Evolutionary conservation across 2,113 vertebrate genomes (phyloP), one percentile per base, ranked within the genome.

Genomic region (Miniopterus natalensis): DNA sequence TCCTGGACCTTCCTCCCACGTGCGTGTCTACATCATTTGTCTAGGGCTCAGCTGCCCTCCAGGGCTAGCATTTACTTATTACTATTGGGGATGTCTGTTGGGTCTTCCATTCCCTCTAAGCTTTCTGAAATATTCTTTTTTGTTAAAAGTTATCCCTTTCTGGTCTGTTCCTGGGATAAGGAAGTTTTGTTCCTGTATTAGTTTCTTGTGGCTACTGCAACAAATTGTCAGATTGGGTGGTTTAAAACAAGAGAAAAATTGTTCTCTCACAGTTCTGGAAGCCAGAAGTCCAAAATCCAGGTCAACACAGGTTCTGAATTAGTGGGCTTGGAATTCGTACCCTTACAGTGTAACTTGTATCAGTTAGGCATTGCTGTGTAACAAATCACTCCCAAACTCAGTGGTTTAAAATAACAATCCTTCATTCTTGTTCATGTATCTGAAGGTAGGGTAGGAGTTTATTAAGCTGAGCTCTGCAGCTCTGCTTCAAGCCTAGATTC

Each of bases 1-100:
- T 84, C 23, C 17, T 1, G 14, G 21, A 17, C 18, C 42, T 45
- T 2, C 36, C 17, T 14, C 12, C 18, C 0, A 18, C 0, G 0
- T 11, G 6, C 17, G 63, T 0, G 2, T 10, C 49, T 14, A 6
- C 9, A 23, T 23, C 25, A 21, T 3, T 47, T 12, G 0, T 1
- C 0, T 0, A 55, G 70, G n/a, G 25, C 51, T 36, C 51, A 9
- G 40, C 23, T 65, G 13, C 7, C 53, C 14, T 74, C 53, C 57
- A 23, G 0, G 23, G 73, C 75, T 36, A 53, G 47, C 4, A 40
- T 57, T 89, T 18, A 61, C 21, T 68, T 66, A 29, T 65, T 36
- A 47, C 20, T 23, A 36, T 13, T 13, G 49, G 59, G 57, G 53
- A 31, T 8, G 13, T 40, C 53, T 13, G 0, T 23, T 12, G 17